Percentiles rank a stretch among this genome's conserved stretches.
phyloP scores from a whole-genome alignment of 2,113 vertebrate genomes.

The Phylloscopus trochilus region DNA sequence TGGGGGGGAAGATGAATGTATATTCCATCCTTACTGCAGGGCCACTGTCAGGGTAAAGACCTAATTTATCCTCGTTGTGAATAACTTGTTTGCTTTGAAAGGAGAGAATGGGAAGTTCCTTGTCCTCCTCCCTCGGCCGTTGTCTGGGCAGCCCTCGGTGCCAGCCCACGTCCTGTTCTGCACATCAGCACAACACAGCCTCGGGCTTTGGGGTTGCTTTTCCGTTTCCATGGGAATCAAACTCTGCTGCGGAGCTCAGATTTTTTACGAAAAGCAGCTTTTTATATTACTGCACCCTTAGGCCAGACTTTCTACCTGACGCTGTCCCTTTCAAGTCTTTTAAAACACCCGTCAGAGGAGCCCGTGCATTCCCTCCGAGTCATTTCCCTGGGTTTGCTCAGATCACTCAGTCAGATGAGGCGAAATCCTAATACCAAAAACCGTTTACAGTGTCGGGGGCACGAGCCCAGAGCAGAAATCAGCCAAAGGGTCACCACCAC shows the following conservation, averaged over 20 bases:
- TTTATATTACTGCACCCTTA: neutral
- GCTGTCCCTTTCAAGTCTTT: constrained; percentile 18
- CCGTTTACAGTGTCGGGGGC: constrained; percentile 69
- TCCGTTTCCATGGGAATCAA: constrained; percentile 15
- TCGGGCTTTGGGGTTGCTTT: neutral
- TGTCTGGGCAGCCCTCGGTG: neutral
- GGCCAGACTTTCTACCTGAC: constrained; percentile 29
- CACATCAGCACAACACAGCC: constrained; percentile 12
- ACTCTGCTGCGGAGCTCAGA: neutral
- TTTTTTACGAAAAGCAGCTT: constrained; percentile 40
- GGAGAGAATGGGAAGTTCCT: neutral
- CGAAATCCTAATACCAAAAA: constrained; percentile 51
- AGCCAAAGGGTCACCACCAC: constrained; percentile 68
- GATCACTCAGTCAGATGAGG: constrained; percentile 35
- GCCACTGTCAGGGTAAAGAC: constrained; percentile 21
- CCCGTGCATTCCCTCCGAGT: neutral
- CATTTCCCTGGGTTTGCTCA: neutral
- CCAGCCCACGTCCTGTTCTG: neutral
- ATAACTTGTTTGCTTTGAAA: neutral
- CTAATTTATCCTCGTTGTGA: neutral
- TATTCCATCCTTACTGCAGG: constrained; percentile 1
- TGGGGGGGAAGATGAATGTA: constrained; percentile 11
- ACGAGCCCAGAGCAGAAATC: constrained; percentile 37
- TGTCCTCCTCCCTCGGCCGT: neutral
- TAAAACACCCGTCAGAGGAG: neutral